Evolutionary conservation across 1,140 invertebrate species (phyloP).

Genomic region (Ectropis grisescens): DNA sequence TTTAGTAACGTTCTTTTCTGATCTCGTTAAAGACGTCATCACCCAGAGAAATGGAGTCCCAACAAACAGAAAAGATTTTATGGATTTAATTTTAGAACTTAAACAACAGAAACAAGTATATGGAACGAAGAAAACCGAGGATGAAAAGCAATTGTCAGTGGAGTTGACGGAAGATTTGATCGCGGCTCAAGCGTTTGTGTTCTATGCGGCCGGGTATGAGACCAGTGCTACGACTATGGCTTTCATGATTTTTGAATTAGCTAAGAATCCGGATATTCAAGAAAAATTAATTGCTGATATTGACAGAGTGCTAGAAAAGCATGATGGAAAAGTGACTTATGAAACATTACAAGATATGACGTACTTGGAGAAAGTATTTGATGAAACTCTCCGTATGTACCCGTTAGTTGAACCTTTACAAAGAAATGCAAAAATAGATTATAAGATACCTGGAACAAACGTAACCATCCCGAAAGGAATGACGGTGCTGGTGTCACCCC

Average conservation of each 20-base stretch:
- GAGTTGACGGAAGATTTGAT: constrained; percentile 31
- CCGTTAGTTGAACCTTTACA: constrained; percentile 11
- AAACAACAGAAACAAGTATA: constrained; percentile 33
- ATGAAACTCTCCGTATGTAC: constrained; percentile 17
- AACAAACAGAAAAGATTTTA: constrained; percentile 13
- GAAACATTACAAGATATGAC: constrained; percentile 19
- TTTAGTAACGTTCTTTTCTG: constrained; percentile 11
- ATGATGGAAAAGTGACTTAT: constrained; percentile 15
- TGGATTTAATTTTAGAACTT: too few relatives aligned
- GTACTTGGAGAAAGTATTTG: constrained; percentile 18
- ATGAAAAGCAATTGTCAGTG: neutral
- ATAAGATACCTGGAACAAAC: constrained; percentile 61
- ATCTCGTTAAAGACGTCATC: constrained; percentile 12
- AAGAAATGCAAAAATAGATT: constrained; percentile 17
- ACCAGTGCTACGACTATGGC: constrained; percentile 21
- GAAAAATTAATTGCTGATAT: constrained; percentile 15
- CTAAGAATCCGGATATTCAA: constrained; percentile 23
- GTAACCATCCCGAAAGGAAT: constrained; percentile 59
- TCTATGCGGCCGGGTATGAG: constrained; percentile 39
- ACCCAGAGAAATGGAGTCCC: constrained; percentile 7
- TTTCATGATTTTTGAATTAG: constrained; percentile 36
- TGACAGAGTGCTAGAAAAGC: constrained; percentile 7
- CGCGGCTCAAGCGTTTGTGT: constrained; percentile 38
- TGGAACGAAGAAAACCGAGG: constrained; percentile 2
- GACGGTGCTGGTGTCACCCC: constrained; percentile 12